A percentile compares a stretch with the other conserved stretches of the same genome.
Evolutionary conservation across 2,797 vertebrate species (phyloP).

Genomic region (Anolis apletophallus): DNA sequence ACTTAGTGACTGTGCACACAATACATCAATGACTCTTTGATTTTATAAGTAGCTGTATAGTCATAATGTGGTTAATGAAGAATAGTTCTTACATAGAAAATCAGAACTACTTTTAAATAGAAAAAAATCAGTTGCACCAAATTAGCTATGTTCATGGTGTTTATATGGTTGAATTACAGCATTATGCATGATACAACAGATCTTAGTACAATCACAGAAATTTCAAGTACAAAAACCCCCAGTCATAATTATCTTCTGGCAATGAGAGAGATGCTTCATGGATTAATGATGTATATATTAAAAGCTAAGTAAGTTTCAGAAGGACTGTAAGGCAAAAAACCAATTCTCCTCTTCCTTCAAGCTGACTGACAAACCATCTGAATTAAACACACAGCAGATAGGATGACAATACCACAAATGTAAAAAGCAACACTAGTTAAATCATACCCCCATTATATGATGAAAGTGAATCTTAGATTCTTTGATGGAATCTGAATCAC

Average conservation of each 20-base stretch:
- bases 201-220: constrained; percentile 5
- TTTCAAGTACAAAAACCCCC: background rate
- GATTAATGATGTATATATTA: background rate
- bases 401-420: too few relatives aligned
- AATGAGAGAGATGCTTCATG: background rate
- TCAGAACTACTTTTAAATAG: background rate
- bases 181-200: background rate
- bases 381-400: too few relatives aligned
- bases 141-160: background rate
- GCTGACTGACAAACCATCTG: too few relatives aligned
- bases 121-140: background rate
- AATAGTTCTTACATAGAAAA: background rate
- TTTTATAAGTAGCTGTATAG: background rate
- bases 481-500: too few relatives aligned
- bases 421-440: too few relatives aligned
- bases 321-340: constrained; percentile 43
- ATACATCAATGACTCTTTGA: background rate
- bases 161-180: background rate
- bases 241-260: constrained; percentile 6
- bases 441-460: too few relatives aligned
- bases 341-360: too few relatives aligned
- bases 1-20: background rate
- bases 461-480: too few relatives aligned
- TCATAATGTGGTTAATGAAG: background rate
- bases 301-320: constrained; percentile 15